Evolutionary conservation across 2,113 vertebrate species (phyloP).

Genomic region (Podarcis raffonei): DNA sequence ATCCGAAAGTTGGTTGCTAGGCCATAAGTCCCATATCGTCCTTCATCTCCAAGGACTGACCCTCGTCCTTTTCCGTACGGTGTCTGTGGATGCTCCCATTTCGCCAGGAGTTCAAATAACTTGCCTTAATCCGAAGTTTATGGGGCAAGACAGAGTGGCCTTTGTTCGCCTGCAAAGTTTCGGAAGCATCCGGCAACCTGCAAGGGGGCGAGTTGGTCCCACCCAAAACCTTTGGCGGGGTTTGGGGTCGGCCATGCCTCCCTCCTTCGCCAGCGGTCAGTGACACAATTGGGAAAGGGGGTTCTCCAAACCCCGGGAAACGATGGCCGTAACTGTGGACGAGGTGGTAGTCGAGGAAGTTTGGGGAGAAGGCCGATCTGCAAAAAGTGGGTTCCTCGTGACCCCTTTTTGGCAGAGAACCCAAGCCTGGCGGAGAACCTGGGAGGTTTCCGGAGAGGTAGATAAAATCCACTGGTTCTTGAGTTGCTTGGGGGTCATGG

Average conservation of each 20-base stretch:
- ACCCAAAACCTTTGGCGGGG: constrained; percentile 44
- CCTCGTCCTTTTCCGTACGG: background rate
- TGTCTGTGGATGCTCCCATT: constrained; percentile 15
- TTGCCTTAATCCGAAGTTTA: constrained; percentile 81
- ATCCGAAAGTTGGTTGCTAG: background rate
- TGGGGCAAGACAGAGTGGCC: constrained; percentile 71
- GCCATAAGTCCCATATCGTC: background rate
- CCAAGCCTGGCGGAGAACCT: rapidly evolving
- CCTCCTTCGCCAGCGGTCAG: background rate
- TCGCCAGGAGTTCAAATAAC: constrained; percentile 24
- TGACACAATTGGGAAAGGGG: constrained; percentile 57
- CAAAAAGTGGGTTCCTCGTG: constrained; percentile 56
- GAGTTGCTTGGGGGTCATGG: constrained; percentile 5
- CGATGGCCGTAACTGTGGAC: constrained; percentile 53
- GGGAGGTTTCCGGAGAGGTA: constrained; percentile 18
- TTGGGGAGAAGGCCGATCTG: constrained; percentile 60
- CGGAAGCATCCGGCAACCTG: constrained; percentile 16
- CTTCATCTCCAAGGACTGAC: background rate
- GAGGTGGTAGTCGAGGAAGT: constrained; percentile 65
- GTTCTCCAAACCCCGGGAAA: constrained; percentile 51
- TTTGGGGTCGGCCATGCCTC: background rate
- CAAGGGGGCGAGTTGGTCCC: constrained; percentile 55
- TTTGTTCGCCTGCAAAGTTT: background rate
- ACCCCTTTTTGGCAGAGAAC: background rate
- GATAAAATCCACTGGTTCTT: constrained; percentile 14